phyloP scores from a whole-genome alignment of 2,888 invertebrate species.

The Octodonta nipae region DNA sequence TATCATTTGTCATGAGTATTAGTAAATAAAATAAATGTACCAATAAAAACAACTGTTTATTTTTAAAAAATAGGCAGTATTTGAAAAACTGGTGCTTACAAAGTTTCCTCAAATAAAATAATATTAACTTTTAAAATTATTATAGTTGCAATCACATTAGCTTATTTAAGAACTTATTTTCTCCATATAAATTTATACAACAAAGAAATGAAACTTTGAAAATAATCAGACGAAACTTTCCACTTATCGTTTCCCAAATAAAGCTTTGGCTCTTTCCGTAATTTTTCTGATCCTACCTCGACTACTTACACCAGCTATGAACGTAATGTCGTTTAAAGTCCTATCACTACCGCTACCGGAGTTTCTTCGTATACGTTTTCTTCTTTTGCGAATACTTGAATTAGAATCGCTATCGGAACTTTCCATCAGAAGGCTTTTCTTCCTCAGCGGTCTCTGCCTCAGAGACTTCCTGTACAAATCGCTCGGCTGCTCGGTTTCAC shows the following conservation, averaged over 20 bases:
- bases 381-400: slow-evolving; percentile 18
- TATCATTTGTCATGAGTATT: too few relatives aligned
- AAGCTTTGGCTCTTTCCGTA: slow-evolving; percentile 62
- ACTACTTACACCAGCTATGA: slow-evolving; percentile 49
- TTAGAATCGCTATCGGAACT: slow-evolving; percentile 15
- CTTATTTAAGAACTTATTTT: too few relatives aligned
- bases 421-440: slow-evolving; percentile 18
- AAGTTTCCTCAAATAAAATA: too few relatives aligned
- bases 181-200: too few relatives aligned
- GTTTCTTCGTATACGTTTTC: slow-evolving; percentile 17
- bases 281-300: slow-evolving; percentile 73
- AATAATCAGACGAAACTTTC: not conserved
- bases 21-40: too few relatives aligned
- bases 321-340: slow-evolving; percentile 18
- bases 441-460: slow-evolving; percentile 16
- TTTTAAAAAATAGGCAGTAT: too few relatives aligned
- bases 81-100: too few relatives aligned
- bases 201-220: not conserved
- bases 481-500: slow-evolving; percentile 17
- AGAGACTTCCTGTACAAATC: slow-evolving; percentile 11
- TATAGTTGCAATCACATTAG: too few relatives aligned
- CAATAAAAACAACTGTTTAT: too few relatives aligned
- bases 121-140: too few relatives aligned
- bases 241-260: slow-evolving; percentile 25
- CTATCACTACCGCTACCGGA: slow-evolving; percentile 19